Percentiles rank a stretch among this genome's conserved stretches.
Evolutionary conservation across 2,888 invertebrate species (phyloP).

Genomic region (Aphodius granarius): DNA sequence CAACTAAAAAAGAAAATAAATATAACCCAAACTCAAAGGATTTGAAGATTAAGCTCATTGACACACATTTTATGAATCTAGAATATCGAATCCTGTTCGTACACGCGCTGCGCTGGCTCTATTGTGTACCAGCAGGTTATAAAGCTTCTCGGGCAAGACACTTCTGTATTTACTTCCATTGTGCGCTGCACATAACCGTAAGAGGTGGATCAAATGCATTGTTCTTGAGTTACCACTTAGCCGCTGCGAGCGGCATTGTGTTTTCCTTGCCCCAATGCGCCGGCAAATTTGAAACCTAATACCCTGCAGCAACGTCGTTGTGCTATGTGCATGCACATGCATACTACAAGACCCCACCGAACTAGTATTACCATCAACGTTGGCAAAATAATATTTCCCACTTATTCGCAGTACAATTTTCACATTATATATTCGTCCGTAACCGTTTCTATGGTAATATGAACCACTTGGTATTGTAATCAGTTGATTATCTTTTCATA

Average conservation of each 20-base stretch:
- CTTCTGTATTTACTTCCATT: slow-evolving; percentile 21
- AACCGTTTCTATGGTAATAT: slow-evolving; percentile 6
- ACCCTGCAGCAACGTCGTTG: slow-evolving; percentile 30
- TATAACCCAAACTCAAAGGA: too few species aligned
- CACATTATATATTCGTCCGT: slow-evolving; percentile 3
- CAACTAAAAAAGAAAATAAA: too few species aligned
- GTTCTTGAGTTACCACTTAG: slow-evolving; percentile 35
- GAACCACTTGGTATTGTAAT: background rate
- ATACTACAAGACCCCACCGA: background rate
- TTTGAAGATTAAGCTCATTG: background rate
- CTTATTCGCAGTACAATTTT: slow-evolving; percentile 7
- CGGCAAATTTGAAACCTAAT: slow-evolving; percentile 34
- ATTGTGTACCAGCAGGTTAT: background rate
- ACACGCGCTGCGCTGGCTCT: background rate
- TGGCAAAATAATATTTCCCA: slow-evolving; percentile 10
- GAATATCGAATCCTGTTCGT: background rate
- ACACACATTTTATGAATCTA: background rate
- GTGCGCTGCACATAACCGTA: slow-evolving; percentile 23
- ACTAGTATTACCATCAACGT: background rate
- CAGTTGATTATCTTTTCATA: background rate
- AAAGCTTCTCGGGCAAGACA: slow-evolving; percentile 18
- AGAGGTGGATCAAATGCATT: slow-evolving; percentile 33
- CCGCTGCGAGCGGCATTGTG: slow-evolving; percentile 22
- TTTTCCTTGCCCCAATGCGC: slow-evolving; percentile 32
- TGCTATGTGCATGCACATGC: background rate